Base-by-base conservation (phyloP, 2,797 vertebrate species). In the Cirrhinus mrigala region DNA sequence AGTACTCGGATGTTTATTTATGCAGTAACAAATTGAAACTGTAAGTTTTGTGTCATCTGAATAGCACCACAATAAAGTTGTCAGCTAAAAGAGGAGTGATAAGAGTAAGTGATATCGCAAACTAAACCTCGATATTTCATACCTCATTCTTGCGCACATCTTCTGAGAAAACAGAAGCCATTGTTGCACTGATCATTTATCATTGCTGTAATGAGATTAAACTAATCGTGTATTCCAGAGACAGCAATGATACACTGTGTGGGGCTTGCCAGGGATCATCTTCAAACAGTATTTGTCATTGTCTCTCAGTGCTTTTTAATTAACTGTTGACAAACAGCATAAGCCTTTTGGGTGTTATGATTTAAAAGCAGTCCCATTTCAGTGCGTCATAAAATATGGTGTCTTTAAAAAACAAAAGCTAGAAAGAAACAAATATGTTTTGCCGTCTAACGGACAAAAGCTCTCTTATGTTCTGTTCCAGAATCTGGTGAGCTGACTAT, bases 281-380 rank as follows among this genome's bases (percentile, higher is more conserved):
- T 92, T 92, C 88, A 91, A 94, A 94, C 93, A 94, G 93, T 94
- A 93, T 94, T 94, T 93, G 93, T 95, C 93, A 94, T 94, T 94
- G 93, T 94, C 92, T 93, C 90, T 89, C 89, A 87, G 88, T 92
- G 92, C 91, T 93, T 92, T 94, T 93, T 94, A 95, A 95, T 95
- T 94, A 94, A 94, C 92, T 92, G 88, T 87, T 89, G 92, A 91
- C 92, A 91, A 94, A 92, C 92, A 90, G 87, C 85, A 69, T 88
- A 88, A 89, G 89, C 88, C 81, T 87, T 84, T 89, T 92, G 87
- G 91, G 66, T 92, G 62, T 91, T 90, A 89, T 91, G 88, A 90
- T 91, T 91, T 87, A 82, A 91, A 92, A 87, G 81, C 88, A 85
- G 83, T 89, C 71, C 82, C 81, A 37, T 88, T 89, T 73, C 78